Percentiles rank a stretch among this genome's conserved stretches.
Evolutionary conservation across 2,888 invertebrate genomes (phyloP).

Genomic region (Ganaspis brasiliensis): DNA sequence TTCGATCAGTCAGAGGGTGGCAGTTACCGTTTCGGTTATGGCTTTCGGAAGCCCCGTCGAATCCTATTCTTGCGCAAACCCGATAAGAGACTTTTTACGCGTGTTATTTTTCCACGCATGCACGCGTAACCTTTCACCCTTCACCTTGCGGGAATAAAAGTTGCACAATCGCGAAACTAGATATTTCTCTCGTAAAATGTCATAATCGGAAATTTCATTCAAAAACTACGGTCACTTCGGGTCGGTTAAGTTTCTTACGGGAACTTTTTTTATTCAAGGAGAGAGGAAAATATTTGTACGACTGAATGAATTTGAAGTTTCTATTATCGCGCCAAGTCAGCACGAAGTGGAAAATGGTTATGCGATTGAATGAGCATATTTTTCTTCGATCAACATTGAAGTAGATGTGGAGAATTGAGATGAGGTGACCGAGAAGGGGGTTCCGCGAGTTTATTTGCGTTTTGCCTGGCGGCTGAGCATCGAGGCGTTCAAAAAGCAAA

Average conservation of each 20-base stretch:
- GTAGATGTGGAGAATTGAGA: conserved; percentile 48
- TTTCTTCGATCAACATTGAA: conserved; percentile 67
- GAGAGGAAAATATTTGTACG: not conserved
- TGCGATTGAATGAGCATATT: conserved; percentile 69
- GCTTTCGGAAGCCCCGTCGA: conserved; percentile 80
- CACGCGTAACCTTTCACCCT: conserved; percentile 49
- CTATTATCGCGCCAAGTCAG: conserved; percentile 11
- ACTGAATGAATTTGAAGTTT: not conserved
- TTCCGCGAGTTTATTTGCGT: conserved; percentile 76
- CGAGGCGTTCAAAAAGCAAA: conserved; percentile 69
- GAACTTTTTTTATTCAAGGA: too few relatives aligned
- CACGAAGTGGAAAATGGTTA: conserved; percentile 53
- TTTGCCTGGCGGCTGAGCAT: conserved; percentile 79
- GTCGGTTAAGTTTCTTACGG: too few relatives aligned
- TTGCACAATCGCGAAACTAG: conserved; percentile 32
- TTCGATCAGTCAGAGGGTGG: conserved; percentile 79
- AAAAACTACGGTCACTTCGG: too few relatives aligned
- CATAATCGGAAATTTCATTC: too few relatives aligned
- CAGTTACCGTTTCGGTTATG: conserved; percentile 81
- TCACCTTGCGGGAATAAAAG: conserved; percentile 38
- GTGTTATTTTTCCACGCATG: conserved; percentile 71
- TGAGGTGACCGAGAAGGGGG: conserved; percentile 52
- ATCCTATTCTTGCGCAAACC: conserved; percentile 81
- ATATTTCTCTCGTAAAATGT: not conserved
- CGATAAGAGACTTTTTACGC: conserved; percentile 78